phyloP scores from a whole-genome alignment of 2,797 vertebrate genomes.

The Arrhamphus sclerolepis region DNA sequence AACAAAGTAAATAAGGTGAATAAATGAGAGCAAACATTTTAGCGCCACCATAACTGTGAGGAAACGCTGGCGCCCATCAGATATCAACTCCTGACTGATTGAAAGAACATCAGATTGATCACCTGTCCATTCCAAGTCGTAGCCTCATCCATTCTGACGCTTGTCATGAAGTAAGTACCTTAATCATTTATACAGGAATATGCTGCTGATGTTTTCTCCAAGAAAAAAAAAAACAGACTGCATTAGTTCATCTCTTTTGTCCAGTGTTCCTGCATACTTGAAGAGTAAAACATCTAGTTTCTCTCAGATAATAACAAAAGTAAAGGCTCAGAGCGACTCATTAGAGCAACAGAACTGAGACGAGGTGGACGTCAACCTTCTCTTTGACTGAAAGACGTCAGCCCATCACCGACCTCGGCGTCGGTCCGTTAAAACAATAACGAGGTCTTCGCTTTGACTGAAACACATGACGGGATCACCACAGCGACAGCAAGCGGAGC shows the following conservation, averaged over 20 bases:
- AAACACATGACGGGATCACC: too few species aligned
- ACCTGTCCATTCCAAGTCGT: constrained; percentile 44
- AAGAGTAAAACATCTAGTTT: constrained; percentile 28
- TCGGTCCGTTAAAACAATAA: constrained; percentile 35
- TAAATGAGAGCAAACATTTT: constrained; percentile 1
- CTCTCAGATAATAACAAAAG: constrained; percentile 27
- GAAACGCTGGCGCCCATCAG: constrained; percentile 10
- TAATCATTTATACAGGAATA: constrained; percentile 50
- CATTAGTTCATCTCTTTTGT: background rate
- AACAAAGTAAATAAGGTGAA: background rate
- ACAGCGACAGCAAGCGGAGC: too few species aligned
- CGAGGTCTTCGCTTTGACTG: background rate
- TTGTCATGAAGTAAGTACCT: constrained; percentile 45
- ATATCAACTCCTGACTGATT: constrained; percentile 32
- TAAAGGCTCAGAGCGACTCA: constrained; percentile 41
- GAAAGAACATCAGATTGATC: constrained; percentile 45
- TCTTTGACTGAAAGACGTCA: constrained; percentile 8
- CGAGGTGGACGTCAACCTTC: constrained; percentile 6
- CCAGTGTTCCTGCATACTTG: constrained; percentile 40
- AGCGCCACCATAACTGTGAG: constrained; percentile 12
- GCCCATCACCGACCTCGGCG: constrained; percentile 9
- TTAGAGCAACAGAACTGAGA: constrained; percentile 38
- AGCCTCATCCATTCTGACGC: constrained; percentile 38
- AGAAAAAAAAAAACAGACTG: too few species aligned
- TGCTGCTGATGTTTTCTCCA: background rate